phyloP scores from a whole-genome alignment of 2,888 invertebrate genomes.

The Archips xylosteana region DNA sequence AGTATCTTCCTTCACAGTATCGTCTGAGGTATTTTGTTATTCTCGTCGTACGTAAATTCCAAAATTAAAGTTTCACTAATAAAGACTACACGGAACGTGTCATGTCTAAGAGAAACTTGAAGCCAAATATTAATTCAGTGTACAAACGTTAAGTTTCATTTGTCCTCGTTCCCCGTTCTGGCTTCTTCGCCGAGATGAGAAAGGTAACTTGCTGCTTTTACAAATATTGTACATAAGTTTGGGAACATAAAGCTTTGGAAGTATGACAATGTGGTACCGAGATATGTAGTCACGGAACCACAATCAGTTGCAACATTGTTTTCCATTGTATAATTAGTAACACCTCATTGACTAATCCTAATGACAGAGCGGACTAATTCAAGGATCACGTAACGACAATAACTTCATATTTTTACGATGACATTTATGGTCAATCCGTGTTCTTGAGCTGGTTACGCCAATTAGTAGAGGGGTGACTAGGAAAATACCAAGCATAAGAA shows the following conservation, averaged over 20 bases:
- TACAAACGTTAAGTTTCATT: slow-evolving; percentile 44
- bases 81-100: background rate
- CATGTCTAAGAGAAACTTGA: slow-evolving; percentile 56
- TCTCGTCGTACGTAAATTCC: background rate
- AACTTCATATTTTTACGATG: too few relatives aligned
- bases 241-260: background rate
- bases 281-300: too few relatives aligned
- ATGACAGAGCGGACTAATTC: too few relatives aligned
- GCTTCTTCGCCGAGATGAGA: slow-evolving; percentile 13
- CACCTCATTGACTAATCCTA: too few relatives aligned
- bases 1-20: background rate
- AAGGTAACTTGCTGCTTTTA: slow-evolving; percentile 13
- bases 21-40: background rate
- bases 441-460: too few relatives aligned
- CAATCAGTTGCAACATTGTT: too few relatives aligned
- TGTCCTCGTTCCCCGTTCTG: slow-evolving; percentile 23
- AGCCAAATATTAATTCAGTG: slow-evolving; percentile 61
- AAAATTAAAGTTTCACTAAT: slow-evolving; percentile 5
- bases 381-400: too few relatives aligned
- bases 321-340: too few relatives aligned
- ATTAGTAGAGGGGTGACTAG: too few relatives aligned
- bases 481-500: too few relatives aligned
- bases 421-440: too few relatives aligned
- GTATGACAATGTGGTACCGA: background rate
- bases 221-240: slow-evolving; percentile 13